Conservation (phyloP, 2,888 invertebrate species). For the Steinernema carpocapsae region DNA sequence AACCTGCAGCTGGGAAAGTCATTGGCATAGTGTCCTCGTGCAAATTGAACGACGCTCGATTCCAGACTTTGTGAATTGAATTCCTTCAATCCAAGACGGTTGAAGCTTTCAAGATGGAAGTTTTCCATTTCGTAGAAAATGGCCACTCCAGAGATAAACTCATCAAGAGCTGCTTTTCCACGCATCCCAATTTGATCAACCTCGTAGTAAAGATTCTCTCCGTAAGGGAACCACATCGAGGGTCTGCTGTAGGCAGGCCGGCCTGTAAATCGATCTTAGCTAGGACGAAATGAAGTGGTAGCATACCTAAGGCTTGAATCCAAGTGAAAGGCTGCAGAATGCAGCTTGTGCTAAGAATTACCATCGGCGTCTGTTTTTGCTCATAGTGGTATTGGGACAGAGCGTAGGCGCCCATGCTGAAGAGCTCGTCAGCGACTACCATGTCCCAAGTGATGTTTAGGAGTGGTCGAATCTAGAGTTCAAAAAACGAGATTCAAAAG, state of each 20-base stretch:
- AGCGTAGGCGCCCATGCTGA: slow-evolving; percentile 26
- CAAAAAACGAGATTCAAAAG: neutral
- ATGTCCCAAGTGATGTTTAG: slow-evolving; percentile 20
- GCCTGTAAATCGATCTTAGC: neutral
- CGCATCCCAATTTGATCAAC: neutral
- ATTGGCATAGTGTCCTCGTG: slow-evolving; percentile 26
- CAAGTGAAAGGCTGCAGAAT: slow-evolving; percentile 25
- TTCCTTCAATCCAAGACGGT: neutral
- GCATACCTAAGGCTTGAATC: neutral
- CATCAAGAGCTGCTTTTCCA: neutral
- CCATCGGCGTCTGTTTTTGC: slow-evolving; percentile 3
- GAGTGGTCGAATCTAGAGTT: neutral
- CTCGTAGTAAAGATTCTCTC: neutral
- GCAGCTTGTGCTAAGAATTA: slow-evolving; percentile 5
- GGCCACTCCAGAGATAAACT: neutral
- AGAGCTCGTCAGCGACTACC: slow-evolving; percentile 26
- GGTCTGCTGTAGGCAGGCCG: slow-evolving; percentile 6
- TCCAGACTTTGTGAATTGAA: slow-evolving; percentile 22
- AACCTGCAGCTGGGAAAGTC: slow-evolving; percentile 8
- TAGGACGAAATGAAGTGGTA: neutral
- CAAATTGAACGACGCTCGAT: slow-evolving; percentile 18
- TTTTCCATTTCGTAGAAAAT: slow-evolving; percentile 3
- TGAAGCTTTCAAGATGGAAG: slow-evolving; percentile 19
- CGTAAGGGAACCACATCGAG: slow-evolving; percentile 29
- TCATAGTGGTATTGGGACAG: slow-evolving; percentile 8